These are phyloP conservation scores for Calliopum simillimum DNA, from an alignment of 2,888 invertebrate species.

Conservation along the genomic window DNA sequence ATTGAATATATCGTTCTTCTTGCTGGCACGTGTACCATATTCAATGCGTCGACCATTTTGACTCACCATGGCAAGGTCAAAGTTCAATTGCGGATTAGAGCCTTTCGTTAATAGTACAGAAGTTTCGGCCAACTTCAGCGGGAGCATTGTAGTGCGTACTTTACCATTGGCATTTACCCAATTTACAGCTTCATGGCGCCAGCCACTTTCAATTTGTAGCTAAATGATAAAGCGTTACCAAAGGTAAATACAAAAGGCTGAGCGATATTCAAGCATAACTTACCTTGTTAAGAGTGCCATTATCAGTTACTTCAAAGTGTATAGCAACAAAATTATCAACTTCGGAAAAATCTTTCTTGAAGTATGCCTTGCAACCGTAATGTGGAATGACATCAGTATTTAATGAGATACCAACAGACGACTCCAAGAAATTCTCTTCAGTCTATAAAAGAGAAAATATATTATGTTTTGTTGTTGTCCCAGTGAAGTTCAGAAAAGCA, in stretches of 20 bases:
- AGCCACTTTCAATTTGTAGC: constrained; percentile 63
- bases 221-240: constrained; percentile 34
- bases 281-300: constrained; percentile 71
- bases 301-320: constrained; percentile 72
- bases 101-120: constrained; percentile 57
- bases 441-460: constrained; percentile 65
- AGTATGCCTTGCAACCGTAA: constrained; percentile 74
- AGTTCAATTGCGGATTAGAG: constrained; percentile 55
- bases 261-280: constrained; percentile 49
- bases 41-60: constrained; percentile 55
- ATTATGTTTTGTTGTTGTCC: too few relatives aligned
- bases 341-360: constrained; percentile 77
- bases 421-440: constrained; percentile 75
- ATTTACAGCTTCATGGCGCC: constrained; percentile 68
- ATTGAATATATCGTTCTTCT: constrained; percentile 61
- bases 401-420: constrained; percentile 72
- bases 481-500: not conserved
- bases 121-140: constrained; percentile 57
- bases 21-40: constrained; percentile 60
- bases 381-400: constrained; percentile 74
- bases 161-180: constrained; percentile 68
- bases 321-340: constrained; percentile 75
- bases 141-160: constrained; percentile 61
- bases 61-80: constrained; percentile 58
- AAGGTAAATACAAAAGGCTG: not conserved